Conservation (phyloP, 64 coral and sea anemone species). For the Exaiptasia diaphana region DNA sequence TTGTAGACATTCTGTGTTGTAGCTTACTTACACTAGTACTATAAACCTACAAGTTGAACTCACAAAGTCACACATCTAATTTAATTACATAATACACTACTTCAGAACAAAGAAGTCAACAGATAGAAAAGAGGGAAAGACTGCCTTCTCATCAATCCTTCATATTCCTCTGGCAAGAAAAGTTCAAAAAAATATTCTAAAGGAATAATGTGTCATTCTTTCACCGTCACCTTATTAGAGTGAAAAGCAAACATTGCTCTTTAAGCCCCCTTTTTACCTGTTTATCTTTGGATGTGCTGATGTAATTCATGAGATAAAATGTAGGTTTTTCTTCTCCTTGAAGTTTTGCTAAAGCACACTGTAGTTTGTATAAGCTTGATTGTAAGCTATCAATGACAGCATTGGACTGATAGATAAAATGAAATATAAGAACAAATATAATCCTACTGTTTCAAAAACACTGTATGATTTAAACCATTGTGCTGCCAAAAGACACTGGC, state of each 20-base stretch:
- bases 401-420: slow-evolving; percentile 18
- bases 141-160: neutral
- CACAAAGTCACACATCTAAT: too few relatives aligned
- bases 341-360: slow-evolving; percentile 51
- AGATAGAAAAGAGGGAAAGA: too few relatives aligned
- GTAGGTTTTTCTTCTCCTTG: slow-evolving; percentile 41
- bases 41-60: too few relatives aligned
- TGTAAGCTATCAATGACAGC: slow-evolving; percentile 69
- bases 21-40: too few relatives aligned
- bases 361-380: slow-evolving; percentile 60
- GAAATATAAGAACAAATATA: neutral
- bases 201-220: too few relatives aligned
- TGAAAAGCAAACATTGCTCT: neutral
- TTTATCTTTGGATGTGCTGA: slow-evolving; percentile 54
- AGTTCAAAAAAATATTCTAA: too few relatives aligned
- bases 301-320: slow-evolving; percentile 48
- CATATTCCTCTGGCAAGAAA: neutral
- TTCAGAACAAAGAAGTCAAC: too few relatives aligned
- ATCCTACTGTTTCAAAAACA: too few relatives aligned
- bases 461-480: too few relatives aligned
- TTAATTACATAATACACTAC: too few relatives aligned
- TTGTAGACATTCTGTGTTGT: too few relatives aligned
- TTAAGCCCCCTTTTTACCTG: slow-evolving; percentile 41
- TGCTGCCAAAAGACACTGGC: too few relatives aligned
- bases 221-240: neutral